These are phyloP conservation scores for Meteorus colon DNA, from an alignment of 2,888 invertebrate genomes.

Conservation along the genomic window DNA sequence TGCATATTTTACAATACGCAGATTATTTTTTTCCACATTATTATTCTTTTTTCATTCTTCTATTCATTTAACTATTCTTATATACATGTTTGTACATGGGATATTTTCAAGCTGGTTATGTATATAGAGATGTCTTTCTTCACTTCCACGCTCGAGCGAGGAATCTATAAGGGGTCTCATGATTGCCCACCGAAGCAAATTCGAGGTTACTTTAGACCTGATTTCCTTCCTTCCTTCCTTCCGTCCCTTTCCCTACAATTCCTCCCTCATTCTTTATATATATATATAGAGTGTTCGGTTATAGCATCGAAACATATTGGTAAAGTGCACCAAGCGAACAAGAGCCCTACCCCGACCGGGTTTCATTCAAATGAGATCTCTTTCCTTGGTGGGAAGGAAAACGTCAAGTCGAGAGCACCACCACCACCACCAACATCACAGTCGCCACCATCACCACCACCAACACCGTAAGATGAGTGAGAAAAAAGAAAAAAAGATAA, in stretches of 20 bases:
- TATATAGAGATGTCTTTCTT: slow-evolving; percentile 53
- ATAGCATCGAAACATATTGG: slow-evolving; percentile 49
- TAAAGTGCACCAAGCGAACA: slow-evolving; percentile 47
- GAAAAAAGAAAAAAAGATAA: slow-evolving; percentile 41
- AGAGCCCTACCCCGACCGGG: slow-evolving; percentile 49
- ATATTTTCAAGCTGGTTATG: slow-evolving; percentile 3
- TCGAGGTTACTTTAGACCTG: slow-evolving; percentile 59
- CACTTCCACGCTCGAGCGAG: slow-evolving; percentile 55
- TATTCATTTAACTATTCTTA: background rate
- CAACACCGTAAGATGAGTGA: slow-evolving; percentile 49
- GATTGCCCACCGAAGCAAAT: slow-evolving; percentile 61
- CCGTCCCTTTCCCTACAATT: slow-evolving; percentile 37
- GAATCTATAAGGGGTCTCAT: slow-evolving; percentile 58
- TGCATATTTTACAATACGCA: background rate
- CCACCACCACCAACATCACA: background rate
- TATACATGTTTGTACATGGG: background rate
- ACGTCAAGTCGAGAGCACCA: slow-evolving; percentile 26
- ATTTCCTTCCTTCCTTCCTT: slow-evolving; percentile 52
- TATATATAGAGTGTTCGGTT: slow-evolving; percentile 39
- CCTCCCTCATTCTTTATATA: slow-evolving; percentile 38
- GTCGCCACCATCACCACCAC: background rate
- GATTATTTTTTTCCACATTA: background rate
- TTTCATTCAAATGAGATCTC: slow-evolving; percentile 69
- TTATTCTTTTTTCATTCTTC: background rate
- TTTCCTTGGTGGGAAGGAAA: slow-evolving; percentile 38